Base-by-base conservation (phyloP, 2,888 invertebrate species). In the Rambutsinella grinnellia region DNA sequence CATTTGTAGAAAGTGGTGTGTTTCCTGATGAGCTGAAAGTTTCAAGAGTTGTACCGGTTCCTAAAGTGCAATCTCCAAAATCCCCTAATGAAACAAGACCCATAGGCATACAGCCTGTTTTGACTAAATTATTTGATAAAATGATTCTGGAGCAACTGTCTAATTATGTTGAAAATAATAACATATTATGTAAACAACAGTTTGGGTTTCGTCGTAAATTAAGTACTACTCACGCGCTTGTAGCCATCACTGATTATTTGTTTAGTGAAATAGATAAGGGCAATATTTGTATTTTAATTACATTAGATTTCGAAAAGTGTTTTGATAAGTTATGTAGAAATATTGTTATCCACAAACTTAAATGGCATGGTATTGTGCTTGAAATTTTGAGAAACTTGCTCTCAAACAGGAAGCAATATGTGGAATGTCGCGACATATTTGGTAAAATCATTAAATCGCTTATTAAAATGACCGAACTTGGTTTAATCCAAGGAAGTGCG, bases 291-390 rank as follows among this genome's bases (percentile, higher is more conserved):
- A 21, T 66, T n/a, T 17, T 72, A 1, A 10, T 72, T 19, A 8
- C 74, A 36, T 27, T 77, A 0, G 77, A 77, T 36, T 21, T 77
- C 10, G 21, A 65, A 19, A 66, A 68, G 27, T 68, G 72, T 0
- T 78, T 78, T 58, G 72, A 74, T 17, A 53, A 21, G 2, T 27
- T 69, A 1, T 17, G 51, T n/a, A 27, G 62, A 17, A 65, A 76
- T 8, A 57, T 66, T 49, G 28, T 76, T 5, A 19, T 76, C 0
- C 1, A 28, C 8, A 78, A 72, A 36, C 53, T 74, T 23, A 2
- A 17, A 5, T 74, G 74, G 66, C 63, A 72, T 63, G 72, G 72
- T 1, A 72, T 78, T n/a, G 49, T n/a, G n/a, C n/a, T n/a, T n/a
- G n/a, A n/a, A n/a, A n/a, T n/a, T n/a, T n/a, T n/a, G n/a, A n/a